Conservation (phyloP, 2,113 vertebrate species). For the Chaetodon trifascialis region DNA sequence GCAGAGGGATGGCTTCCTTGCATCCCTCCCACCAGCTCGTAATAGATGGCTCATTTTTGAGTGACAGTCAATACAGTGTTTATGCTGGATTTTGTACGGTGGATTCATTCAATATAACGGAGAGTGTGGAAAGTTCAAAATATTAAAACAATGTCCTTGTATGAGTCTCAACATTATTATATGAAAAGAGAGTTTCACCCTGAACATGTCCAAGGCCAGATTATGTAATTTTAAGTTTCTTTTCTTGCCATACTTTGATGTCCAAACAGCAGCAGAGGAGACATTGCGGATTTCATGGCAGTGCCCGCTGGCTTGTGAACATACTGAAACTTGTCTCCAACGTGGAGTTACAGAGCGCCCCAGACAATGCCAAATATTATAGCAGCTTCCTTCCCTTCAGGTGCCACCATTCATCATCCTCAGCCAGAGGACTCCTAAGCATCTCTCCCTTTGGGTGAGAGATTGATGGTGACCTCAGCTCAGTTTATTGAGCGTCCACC, state of each 20-base stretch:
- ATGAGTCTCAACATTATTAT: neutral
- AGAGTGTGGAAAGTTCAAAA: constrained; percentile 1
- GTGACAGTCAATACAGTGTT: constrained; percentile 37
- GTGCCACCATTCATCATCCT: constrained; percentile 64
- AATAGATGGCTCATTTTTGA: constrained; percentile 58
- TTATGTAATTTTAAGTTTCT: neutral
- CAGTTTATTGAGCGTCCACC: constrained; percentile 61
- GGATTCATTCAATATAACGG: neutral
- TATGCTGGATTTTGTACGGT: neutral
- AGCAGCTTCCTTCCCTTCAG: constrained; percentile 57
- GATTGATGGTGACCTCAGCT: constrained; percentile 76
- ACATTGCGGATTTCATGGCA: constrained; percentile 6
- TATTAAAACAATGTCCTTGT: neutral
- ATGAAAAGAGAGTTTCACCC: constrained; percentile 3
- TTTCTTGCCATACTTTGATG: neutral
- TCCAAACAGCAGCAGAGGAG: neutral
- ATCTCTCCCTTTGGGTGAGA: constrained; percentile 56
- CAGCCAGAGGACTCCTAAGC: constrained; percentile 55
- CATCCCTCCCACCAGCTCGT: constrained; percentile 20
- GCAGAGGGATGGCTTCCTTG: constrained; percentile 51
- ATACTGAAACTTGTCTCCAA: constrained; percentile 37
- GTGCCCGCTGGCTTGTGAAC: constrained; percentile 27
- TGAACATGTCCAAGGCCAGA: neutral
- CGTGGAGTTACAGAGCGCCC: constrained; percentile 22
- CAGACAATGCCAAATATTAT: constrained; percentile 62